Percentiles rank a stretch among this genome's conserved stretches.
Conservation (phyloP, 2,113 vertebrate genomes). For the Indicator indicator region DNA sequence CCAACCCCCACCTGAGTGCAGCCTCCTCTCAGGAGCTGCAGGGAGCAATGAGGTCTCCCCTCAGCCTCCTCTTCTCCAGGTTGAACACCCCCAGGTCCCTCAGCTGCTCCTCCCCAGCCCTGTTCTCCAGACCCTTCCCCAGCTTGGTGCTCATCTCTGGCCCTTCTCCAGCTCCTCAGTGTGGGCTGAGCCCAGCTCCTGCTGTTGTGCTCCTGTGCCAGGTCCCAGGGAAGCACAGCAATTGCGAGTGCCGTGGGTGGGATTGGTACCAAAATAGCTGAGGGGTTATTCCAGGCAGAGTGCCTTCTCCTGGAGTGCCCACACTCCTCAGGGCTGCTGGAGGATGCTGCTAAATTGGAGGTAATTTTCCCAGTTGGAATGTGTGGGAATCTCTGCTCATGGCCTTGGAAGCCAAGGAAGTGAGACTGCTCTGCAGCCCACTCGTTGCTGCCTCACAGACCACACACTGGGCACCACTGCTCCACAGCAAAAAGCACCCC, state of each 20-base stretch:
- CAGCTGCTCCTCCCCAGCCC: too few relatives aligned
- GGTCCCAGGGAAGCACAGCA: conserved; percentile 13
- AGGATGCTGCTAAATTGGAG: conserved; percentile 11
- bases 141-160: too few relatives aligned
- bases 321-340: neutral
- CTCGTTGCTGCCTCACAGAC: neutral
- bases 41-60: too few relatives aligned
- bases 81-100: too few relatives aligned
- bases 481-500: neutral
- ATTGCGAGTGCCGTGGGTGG: neutral
- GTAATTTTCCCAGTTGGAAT: neutral
- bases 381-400: neutral
- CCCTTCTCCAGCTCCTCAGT: too few relatives aligned
- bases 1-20: too few relatives aligned
- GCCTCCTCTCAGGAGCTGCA: too few relatives aligned
- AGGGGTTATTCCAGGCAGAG: neutral
- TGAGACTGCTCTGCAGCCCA: conserved; percentile 9
- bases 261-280: conserved; percentile 22
- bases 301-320: neutral
- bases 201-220: neutral
- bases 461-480: neutral
- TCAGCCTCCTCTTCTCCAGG: too few relatives aligned
- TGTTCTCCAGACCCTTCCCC: too few relatives aligned
- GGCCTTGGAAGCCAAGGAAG: conserved; percentile 20
- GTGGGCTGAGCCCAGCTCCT: neutral